These are phyloP conservation scores for Coelopa frigida DNA, from an alignment of 1,140 invertebrate genomes.

Conservation along the genomic window DNA sequence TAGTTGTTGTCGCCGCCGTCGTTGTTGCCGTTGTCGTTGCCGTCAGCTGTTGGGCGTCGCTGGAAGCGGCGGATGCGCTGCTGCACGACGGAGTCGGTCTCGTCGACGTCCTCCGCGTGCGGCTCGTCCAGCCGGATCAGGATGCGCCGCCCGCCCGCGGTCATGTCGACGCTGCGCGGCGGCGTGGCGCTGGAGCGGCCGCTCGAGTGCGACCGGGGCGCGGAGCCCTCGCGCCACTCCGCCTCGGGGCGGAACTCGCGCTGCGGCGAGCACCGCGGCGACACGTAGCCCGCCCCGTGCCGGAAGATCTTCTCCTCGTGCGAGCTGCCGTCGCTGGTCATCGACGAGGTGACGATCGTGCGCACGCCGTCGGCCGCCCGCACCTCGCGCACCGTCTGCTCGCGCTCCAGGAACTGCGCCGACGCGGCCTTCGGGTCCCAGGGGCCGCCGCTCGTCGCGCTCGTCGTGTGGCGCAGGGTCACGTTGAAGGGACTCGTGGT, in stretches of 20 bases:
- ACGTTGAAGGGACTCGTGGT: conserved; percentile 31
- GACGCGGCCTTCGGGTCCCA: conserved; percentile 35
- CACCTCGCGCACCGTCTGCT: conserved; percentile 31
- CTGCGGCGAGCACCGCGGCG: conserved; percentile 28
- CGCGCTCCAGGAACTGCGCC: conserved; percentile 28
- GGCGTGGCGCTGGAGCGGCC: conserved; percentile 34
- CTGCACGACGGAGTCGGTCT: conserved; percentile 28
- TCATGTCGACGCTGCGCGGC: conserved; percentile 34
- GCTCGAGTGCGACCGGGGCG: conserved; percentile 18
- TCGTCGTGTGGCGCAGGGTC: no score
- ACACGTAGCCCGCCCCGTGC: conserved; percentile 39
- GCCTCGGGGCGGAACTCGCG: conserved; percentile 8
- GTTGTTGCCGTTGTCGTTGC: conserved; percentile 7
- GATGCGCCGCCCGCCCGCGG: conserved; percentile 34
- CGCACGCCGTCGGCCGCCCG: conserved; percentile 30
- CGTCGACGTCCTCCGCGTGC: conserved; percentile 23
- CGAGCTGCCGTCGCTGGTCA: conserved; percentile 37
- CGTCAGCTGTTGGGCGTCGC: conserved; percentile 1
- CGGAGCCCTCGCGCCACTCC: neutral
- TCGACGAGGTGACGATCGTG: conserved; percentile 39
- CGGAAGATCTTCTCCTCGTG: conserved; percentile 40
- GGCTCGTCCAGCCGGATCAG: conserved; percentile 35
- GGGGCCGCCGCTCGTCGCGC: conserved; percentile 45
- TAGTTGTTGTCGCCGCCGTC: conserved; percentile 5
- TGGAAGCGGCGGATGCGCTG: conserved; percentile 24